Evolutionary conservation across 53 echinoderm and acorn worm species (phyloP).

Genomic region (Patiria pectinifera): DNA sequence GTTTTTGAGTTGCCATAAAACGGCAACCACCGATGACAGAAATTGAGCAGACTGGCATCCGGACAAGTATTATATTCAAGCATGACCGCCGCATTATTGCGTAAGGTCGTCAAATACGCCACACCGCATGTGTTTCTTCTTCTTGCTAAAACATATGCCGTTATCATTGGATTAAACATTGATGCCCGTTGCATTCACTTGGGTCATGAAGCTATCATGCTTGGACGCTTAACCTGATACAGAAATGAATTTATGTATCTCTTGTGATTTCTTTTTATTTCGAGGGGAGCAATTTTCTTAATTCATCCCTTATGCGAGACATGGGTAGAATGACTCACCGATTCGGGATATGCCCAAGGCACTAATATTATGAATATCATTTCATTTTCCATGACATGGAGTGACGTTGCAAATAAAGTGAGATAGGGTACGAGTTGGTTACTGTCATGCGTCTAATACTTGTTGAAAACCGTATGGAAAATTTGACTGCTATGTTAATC

Average conservation of each 20-base stretch:
- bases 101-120: conserved; percentile 19
- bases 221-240: not conserved
- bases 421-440: not conserved
- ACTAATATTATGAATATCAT: not conserved
- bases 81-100: not conserved
- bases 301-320: not conserved
- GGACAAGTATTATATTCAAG: not conserved
- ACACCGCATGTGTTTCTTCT: not conserved
- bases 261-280: not conserved
- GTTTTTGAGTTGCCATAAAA: conserved; percentile 9
- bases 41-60: not conserved
- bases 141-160: too few relatives aligned
- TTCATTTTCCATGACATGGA: not conserved
- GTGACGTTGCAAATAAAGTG: not conserved
- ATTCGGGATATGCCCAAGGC: not conserved
- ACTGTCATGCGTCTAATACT: not conserved
- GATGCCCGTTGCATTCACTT: too few relatives aligned
- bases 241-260: not conserved
- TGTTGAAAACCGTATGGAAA: not conserved
- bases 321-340: not conserved
- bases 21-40: conserved; percentile 11
- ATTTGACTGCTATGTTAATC: too few relatives aligned
- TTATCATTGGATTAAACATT: too few relatives aligned
- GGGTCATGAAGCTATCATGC: not conserved
- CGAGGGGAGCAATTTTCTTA: not conserved